Base-by-base conservation (phyloP, 2,888 invertebrate genomes). In the Hirudinaria manillensis region DNA sequence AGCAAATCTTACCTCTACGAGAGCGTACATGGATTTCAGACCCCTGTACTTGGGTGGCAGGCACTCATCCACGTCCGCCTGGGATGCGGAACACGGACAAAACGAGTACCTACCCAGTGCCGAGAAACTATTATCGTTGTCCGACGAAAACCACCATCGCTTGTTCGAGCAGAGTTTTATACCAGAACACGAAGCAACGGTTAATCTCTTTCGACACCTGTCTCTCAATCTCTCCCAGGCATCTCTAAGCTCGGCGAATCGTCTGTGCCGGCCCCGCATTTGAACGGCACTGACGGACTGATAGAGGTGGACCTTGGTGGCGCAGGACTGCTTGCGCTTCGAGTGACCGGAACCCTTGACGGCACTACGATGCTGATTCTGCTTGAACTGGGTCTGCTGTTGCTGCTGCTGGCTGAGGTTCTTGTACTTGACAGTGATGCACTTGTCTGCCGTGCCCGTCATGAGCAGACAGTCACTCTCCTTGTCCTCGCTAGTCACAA, bases 11-110 rank as follows among this genome's bases (percentile, higher is more conserved):
- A 89, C 89, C 87, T 89, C 88, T 78, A 89, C 88, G 32, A 89
- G 84, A 78, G 88, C 88, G 67, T 87, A 86, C 80, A 89, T 88
- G 79, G 88, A 87, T 79, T 88, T 87, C 73, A 88, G 87, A 32
- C 87, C 86, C 38, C 87, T 86, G 81, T 88, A 88, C 78, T 88
- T 87, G 0, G 89, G 88, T 1, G 89, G 89, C 10, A 89, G 85
- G 79, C 88, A 73, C 7, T 38, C 73, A 24, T 73, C 73, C 3
- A 73, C 32, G 88, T 77, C 87, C 4, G 24, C 29, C 27, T 65
- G 32, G 6, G 51, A 24, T 3, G 38, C n/a, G 16, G 65, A 65
- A 32, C 73, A 73, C 13, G 36, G n/a, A 3, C 36, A 27, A 29
- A n/a, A 36, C 24, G 34, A 36, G 10, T 27, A 55, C 19, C 24